Evolutionary conservation across 2,888 invertebrate genomes (phyloP), one percentile per base, ranked within the genome.

Genomic region (Pyrrhosoma nymphula): DNA sequence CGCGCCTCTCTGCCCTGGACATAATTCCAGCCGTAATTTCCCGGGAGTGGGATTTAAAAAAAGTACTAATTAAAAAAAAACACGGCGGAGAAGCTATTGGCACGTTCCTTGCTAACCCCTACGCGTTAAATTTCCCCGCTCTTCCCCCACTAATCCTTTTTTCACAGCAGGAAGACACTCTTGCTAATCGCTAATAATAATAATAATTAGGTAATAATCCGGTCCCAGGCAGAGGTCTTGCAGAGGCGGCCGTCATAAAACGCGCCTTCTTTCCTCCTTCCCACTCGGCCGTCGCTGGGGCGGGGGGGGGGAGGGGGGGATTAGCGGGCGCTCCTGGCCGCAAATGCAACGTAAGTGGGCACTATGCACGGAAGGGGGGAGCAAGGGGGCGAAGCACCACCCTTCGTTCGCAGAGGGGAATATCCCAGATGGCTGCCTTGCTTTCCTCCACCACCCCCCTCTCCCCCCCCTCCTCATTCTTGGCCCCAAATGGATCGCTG

Each of bases 191-290:
- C 82, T 26, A 82, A 82, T 82, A 82, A 82, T 35, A 10, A 16
- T 35, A 82, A 35, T 82, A 82, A 82, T 30, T 35, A 35, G 16
- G 82, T 82, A 82, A 82, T 82, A 82, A 82, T 82, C 82, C 82
- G 16, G 16, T 35, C 30, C 35, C 82, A 3, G 35, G 23, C 10
- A 12, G 2, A 23, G 20, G n/a, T 69, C 69, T 69, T 69, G 69
- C 26, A 20, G 23, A 69, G 69, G 69, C 69, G 60, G 20, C 60
- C 60, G 82, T 10, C 35, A 82, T 82, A 82, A 82, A 82, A 23
- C 20, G 60, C 69, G 12, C 26, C n/a, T 35, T 82, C 30, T 16
- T 26, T 82, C 35, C 0, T 35, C 69, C 18, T 26, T 23, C 69
- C 69, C 69, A 26, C 12, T 47, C 47, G 47, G n/a, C n/a, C n/a